Conservation (phyloP, 2,888 invertebrate species). For the Ormia ochracea region DNA sequence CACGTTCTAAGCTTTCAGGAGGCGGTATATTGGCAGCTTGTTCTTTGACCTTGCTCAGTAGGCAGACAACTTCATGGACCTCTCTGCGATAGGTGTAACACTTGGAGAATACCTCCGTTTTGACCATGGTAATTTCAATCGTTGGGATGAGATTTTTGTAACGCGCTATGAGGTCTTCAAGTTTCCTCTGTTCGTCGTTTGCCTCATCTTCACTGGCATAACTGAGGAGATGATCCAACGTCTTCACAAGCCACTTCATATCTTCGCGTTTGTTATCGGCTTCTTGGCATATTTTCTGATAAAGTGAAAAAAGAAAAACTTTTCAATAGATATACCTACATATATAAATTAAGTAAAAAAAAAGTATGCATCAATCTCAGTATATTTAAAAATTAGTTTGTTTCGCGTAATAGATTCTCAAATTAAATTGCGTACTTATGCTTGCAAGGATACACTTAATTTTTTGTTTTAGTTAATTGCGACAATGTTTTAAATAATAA, state of each 20-base stretch:
- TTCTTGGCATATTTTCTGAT: constrained; percentile 90
- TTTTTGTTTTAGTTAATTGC: too few species aligned
- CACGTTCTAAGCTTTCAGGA: constrained; percentile 85
- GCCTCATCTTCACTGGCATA: constrained; percentile 90
- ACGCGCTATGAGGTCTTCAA: constrained; percentile 89
- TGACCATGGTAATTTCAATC: constrained; percentile 93
- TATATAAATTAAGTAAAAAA: not conserved
- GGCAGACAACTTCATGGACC: constrained; percentile 88
- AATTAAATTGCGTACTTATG: too few species aligned
- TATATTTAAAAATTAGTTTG: too few species aligned
- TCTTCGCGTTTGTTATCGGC: constrained; percentile 93
- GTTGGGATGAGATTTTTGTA: constrained; percentile 95
- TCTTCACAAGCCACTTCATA: constrained; percentile 96
- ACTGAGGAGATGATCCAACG: constrained; percentile 89
- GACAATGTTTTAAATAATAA: too few species aligned
- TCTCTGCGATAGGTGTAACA: constrained; percentile 94
- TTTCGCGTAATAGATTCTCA: too few species aligned
- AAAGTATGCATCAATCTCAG: too few species aligned
- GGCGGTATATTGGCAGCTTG: constrained; percentile 82
- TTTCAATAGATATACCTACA: not conserved
- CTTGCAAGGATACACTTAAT: too few species aligned
- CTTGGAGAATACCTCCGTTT: constrained; percentile 93
- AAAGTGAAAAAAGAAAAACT: not conserved
- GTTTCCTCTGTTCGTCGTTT: constrained; percentile 85
- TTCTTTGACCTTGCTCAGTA: constrained; percentile 86